These are phyloP conservation scores for Lordiphosa stackelbergi DNA, from an alignment of 1,140 invertebrate genomes.

Conservation along the genomic window DNA sequence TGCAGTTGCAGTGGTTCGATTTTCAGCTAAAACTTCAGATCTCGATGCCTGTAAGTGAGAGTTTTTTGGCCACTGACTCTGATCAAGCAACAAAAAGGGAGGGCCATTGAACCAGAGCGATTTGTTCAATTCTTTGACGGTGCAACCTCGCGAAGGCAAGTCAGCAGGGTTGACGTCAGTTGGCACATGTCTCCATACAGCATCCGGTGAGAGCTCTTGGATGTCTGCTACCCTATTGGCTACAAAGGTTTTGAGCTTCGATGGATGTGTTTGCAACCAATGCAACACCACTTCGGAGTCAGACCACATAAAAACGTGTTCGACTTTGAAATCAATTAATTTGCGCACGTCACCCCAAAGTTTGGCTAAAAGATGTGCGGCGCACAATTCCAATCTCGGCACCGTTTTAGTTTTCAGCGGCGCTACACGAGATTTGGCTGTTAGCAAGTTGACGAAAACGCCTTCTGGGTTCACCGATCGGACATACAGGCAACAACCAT, in stretches of 20 bases:
- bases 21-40: neutral
- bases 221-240: conserved; percentile 29
- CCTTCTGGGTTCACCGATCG: conserved; percentile 31
- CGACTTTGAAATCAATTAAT: conserved; percentile 5
- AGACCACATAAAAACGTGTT: conserved; percentile 16
- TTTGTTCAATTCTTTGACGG: neutral
- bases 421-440: conserved; percentile 76
- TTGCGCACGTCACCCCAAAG: conserved; percentile 27
- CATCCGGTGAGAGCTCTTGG: conserved; percentile 7
- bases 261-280: conserved; percentile 1
- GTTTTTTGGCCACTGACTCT: conserved; percentile 3
- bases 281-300: conserved; percentile 44
- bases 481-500: conserved; percentile 67
- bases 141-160: conserved; percentile 49
- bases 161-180: conserved; percentile 60
- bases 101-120: conserved; percentile 5
- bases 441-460: conserved; percentile 47
- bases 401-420: no score
- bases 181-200: conserved; percentile 47
- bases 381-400: no score
- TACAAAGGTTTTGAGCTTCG: conserved; percentile 26
- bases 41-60: neutral
- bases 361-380: conserved; percentile 38
- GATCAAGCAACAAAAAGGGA: neutral
- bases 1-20: neutral